Evolutionary conservation across 2,888 invertebrate genomes (phyloP).

Genomic region (Apamea sordens): DNA sequence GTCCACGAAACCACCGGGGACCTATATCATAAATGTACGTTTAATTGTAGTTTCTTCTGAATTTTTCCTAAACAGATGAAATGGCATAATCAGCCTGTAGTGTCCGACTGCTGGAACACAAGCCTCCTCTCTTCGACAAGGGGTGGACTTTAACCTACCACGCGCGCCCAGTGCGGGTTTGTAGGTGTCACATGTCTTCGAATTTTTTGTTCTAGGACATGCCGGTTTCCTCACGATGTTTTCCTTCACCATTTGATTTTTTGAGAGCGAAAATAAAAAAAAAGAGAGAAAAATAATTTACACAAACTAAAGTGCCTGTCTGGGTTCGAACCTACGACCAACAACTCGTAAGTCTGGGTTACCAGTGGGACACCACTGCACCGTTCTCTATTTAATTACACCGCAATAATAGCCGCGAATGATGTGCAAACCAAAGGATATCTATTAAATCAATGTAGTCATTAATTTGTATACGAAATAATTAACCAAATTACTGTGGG

Average conservation of each 20-base stretch:
- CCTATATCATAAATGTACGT: background rate
- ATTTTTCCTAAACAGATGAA: background rate
- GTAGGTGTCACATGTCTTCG: background rate
- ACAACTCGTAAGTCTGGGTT: background rate
- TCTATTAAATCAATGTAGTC: slow-evolving; percentile 29
- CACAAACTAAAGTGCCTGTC: background rate
- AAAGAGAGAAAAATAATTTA: background rate
- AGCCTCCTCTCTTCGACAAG: background rate
- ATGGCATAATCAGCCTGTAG: background rate
- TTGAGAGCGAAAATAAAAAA: background rate
- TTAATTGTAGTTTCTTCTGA: background rate
- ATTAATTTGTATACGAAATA: slow-evolving; percentile 50
- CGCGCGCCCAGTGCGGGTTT: background rate
- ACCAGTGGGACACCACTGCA: background rate
- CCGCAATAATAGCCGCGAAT: background rate
- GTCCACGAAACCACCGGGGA: background rate
- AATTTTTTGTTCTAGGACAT: background rate
- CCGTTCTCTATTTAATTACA: background rate
- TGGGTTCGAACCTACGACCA: background rate
- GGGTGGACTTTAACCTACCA: background rate
- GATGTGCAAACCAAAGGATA: slow-evolving; percentile 5
- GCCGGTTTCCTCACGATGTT: background rate
- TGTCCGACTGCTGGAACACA: background rate
- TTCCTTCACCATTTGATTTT: background rate
- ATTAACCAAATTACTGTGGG: slow-evolving; percentile 53